Evolutionary conservation across 2,888 invertebrate genomes (phyloP).

Genomic region (Tetranychus truncatus): DNA sequence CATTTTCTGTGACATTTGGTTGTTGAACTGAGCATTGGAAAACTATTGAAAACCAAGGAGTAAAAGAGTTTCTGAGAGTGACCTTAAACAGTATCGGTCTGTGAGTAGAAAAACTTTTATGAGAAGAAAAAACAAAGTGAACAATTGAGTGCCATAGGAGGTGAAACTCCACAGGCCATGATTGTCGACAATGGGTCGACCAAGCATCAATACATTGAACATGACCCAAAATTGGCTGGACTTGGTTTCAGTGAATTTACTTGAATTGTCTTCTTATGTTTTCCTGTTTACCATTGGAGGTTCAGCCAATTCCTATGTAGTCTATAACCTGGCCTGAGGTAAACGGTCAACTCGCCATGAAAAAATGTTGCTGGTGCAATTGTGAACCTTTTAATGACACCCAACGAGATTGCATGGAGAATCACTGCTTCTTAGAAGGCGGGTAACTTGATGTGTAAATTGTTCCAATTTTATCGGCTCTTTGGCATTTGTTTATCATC

Average conservation of each 20-base stretch:
- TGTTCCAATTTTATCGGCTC: constrained; percentile 9
- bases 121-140: too few species aligned
- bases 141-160: too few species aligned
- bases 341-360: constrained; percentile 1
- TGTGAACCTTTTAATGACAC: neutral
- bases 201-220: neutral
- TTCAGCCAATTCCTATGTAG: neutral
- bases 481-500: neutral
- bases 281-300: constrained; percentile 7
- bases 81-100: too few species aligned
- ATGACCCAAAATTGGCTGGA: neutral
- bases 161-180: too few species aligned
- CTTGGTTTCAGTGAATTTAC: neutral
- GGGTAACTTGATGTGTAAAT: neutral
- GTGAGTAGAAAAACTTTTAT: too few species aligned
- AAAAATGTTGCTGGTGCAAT: neutral
- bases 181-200: too few species aligned
- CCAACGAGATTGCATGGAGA: constrained; percentile 11
- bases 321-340: neutral
- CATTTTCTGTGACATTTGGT: too few species aligned
- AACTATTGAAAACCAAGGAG: too few species aligned
- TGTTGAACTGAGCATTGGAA: too few species aligned
- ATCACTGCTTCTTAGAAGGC: neutral
- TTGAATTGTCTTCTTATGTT: neutral
- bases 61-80: too few species aligned